phyloP scores from a whole-genome alignment of 2,888 invertebrate species.

The Xestia xanthographa region DNA sequence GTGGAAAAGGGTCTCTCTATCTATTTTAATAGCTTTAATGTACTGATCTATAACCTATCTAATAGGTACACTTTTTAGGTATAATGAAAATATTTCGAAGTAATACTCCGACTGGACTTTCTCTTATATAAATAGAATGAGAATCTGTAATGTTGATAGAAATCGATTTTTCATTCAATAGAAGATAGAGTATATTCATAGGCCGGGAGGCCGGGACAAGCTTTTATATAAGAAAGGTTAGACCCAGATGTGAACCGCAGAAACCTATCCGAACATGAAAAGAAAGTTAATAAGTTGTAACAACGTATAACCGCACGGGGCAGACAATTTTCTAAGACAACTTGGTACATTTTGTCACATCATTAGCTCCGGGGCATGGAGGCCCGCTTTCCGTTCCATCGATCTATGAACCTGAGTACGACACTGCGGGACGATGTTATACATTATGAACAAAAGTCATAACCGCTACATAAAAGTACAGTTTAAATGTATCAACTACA shows the following conservation, averaged over 20 bases:
- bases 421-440: constrained; percentile 27
- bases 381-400: constrained; percentile 37
- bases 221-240: constrained; percentile 55
- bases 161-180: constrained; percentile 55
- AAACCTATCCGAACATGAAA: constrained; percentile 61
- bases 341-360: constrained; percentile 55
- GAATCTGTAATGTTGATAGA: constrained; percentile 45
- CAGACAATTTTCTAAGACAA: constrained; percentile 51
- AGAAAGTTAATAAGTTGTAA: constrained; percentile 61
- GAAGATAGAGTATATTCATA: constrained; percentile 26
- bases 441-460: constrained; percentile 52
- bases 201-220: constrained; percentile 29
- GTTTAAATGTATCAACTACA: constrained; percentile 61
- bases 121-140: constrained; percentile 27
- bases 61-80: neutral
- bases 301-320: constrained; percentile 26
- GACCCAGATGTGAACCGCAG: constrained; percentile 37
- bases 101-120: constrained; percentile 17
- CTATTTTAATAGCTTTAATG: neutral
- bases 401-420: constrained; percentile 20
- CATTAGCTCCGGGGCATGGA: constrained; percentile 46
- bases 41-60: constrained; percentile 3
- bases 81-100: constrained; percentile 41
- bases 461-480: constrained; percentile 47
- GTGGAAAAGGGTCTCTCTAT: neutral